Percentiles rank a stretch among this genome's conserved stretches.
phyloP scores from a whole-genome alignment of 2,888 invertebrate species.

The Drosophila parthenogenetica region DNA sequence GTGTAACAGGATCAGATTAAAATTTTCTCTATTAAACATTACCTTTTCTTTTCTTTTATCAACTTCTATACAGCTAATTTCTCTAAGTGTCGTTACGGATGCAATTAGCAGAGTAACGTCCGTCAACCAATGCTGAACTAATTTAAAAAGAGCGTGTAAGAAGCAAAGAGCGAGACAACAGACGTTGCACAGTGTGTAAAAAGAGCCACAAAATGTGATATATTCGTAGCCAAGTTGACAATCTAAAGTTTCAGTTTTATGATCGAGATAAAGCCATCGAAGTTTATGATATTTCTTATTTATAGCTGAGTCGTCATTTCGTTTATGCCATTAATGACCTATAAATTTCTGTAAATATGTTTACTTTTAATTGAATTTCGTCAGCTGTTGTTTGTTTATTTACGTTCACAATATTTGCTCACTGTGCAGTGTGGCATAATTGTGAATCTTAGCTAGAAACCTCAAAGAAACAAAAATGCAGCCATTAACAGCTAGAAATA shows the following conservation, averaged over 20 bases:
- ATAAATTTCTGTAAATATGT: slow-evolving; percentile 2
- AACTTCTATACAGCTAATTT: slow-evolving; percentile 2
- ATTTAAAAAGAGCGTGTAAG: slow-evolving; percentile 23
- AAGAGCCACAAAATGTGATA: slow-evolving; percentile 12
- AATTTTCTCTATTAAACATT: no score
- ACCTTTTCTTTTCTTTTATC: not conserved
- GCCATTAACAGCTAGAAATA: not conserved
- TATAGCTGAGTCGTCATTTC: not conserved
- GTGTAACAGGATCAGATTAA: no score
- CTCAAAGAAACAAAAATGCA: slow-evolving; percentile 3
- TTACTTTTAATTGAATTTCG: slow-evolving; percentile 2
- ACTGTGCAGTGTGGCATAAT: slow-evolving; percentile 14
- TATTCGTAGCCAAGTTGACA: not conserved
- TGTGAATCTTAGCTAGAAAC: slow-evolving; percentile 17
- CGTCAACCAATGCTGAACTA: slow-evolving; percentile 26
- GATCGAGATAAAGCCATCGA: not conserved
- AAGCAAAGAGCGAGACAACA: slow-evolving; percentile 4
- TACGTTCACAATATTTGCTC: not conserved
- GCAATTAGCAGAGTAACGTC: slow-evolving; percentile 31
- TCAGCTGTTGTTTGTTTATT: slow-evolving; percentile 8
- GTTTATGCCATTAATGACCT: not conserved
- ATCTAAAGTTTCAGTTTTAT: slow-evolving; percentile 5
- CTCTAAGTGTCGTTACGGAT: slow-evolving; percentile 24
- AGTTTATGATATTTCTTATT: not conserved
- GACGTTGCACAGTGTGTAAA: slow-evolving; percentile 10